Conservation (phyloP, 2,797 vertebrate species). For the Onychomys arenicola region DNA sequence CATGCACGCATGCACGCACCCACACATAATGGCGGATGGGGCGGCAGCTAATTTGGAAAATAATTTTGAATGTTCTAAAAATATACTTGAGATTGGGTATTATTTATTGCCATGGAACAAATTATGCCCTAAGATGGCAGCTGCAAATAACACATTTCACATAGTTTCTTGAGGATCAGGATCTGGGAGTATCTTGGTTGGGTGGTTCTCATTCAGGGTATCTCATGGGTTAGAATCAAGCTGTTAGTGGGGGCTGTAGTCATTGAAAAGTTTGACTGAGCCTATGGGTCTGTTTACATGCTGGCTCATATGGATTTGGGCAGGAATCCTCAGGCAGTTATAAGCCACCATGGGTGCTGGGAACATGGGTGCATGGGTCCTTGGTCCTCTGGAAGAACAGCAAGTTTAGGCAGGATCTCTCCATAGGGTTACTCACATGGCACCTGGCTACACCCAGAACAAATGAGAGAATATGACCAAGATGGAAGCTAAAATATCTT, state of each 20-base stretch:
- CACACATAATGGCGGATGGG: background rate
- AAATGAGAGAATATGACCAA: conserved; percentile 43
- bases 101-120: conserved; percentile 57
- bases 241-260: background rate
- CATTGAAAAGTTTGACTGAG: conserved; percentile 24
- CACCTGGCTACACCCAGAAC: background rate
- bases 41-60: conserved; percentile 61
- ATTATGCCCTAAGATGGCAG: conserved; percentile 48
- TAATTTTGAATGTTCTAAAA: conserved; percentile 59
- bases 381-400: background rate
- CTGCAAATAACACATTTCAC: conserved; percentile 49
- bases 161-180: conserved; percentile 29
- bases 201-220: background rate
- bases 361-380: background rate
- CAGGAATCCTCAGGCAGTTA: background rate
- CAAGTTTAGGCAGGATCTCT: background rate
- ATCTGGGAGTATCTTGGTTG: background rate
- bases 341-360: background rate
- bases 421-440: background rate
- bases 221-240: background rate
- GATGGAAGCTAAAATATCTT: conserved; percentile 41
- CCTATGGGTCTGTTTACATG: background rate
- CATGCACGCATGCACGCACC: background rate
- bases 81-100: conserved; percentile 42
- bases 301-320: background rate